A percentile compares a stretch with the other conserved stretches of the same genome.
Conservation (phyloP, 2,113 vertebrate genomes). For the Nothobranchius furzeri region DNA sequence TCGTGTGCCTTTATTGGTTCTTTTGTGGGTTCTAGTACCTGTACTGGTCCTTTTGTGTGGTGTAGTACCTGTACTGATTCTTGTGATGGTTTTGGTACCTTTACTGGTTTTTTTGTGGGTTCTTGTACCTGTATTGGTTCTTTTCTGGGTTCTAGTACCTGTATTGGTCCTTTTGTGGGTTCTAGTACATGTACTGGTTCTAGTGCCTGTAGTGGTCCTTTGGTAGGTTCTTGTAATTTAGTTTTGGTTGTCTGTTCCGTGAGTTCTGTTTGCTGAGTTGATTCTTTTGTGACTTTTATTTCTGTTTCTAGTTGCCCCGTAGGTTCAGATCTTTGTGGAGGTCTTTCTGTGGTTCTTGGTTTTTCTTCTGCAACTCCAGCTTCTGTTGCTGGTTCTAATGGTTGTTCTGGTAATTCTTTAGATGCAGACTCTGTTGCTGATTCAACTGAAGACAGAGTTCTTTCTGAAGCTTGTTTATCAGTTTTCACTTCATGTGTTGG, state of each 20-base stretch:
- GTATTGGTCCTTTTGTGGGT: neutral
- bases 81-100: neutral
- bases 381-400: neutral
- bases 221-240: neutral
- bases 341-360: neutral
- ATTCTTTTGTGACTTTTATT: neutral
- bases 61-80: neutral
- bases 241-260: neutral
- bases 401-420: neutral
- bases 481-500: neutral
- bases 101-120: neutral
- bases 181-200: neutral
- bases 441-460: neutral
- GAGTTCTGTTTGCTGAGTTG: neutral
- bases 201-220: neutral
- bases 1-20: neutral
- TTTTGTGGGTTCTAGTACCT: no score
- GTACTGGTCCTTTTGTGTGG: no score
- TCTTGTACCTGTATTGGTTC: neutral
- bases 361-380: neutral
- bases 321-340: neutral
- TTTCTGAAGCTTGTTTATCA: neutral
- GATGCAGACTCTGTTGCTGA: neutral
- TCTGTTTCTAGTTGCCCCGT: neutral
- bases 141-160: neutral